Conservation (phyloP, 2,888 invertebrate genomes). For the Drosophila siamana region DNA sequence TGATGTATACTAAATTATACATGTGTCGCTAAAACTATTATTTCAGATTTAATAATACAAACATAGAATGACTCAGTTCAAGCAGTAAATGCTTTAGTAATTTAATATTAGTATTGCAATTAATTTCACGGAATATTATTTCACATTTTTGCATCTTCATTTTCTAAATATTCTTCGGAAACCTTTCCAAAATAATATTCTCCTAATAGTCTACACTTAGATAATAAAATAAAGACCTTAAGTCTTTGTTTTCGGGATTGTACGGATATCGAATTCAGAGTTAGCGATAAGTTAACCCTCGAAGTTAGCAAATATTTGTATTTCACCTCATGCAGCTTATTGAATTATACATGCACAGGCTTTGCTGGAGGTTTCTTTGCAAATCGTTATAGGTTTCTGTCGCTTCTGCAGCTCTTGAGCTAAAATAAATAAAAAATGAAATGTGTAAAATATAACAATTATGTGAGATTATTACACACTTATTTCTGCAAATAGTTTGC, state of each 20-base stretch:
- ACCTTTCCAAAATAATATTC: too few species aligned
- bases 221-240: neutral
- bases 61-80: too few species aligned
- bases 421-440: neutral
- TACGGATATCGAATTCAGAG: neutral
- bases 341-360: slow-evolving; percentile 1
- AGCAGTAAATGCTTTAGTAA: too few species aligned
- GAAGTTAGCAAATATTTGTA: neutral
- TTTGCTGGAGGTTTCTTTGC: neutral
- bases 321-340: neutral
- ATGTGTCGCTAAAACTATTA: too few species aligned
- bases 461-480: slow-evolving; percentile 2
- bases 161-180: too few species aligned
- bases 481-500: slow-evolving; percentile 14
- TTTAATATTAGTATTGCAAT: too few species aligned
- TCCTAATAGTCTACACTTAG: too few species aligned
- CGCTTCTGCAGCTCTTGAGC: slow-evolving; percentile 14
- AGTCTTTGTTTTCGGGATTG: neutral
- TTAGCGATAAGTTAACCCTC: neutral
- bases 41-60: too few species aligned
- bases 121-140: too few species aligned
- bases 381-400: neutral
- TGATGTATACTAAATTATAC: too few species aligned
- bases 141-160: too few species aligned
- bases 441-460: too few species aligned